Conservation (phyloP, 2,888 invertebrate species). For the Cryptocheilus praepositus region DNA sequence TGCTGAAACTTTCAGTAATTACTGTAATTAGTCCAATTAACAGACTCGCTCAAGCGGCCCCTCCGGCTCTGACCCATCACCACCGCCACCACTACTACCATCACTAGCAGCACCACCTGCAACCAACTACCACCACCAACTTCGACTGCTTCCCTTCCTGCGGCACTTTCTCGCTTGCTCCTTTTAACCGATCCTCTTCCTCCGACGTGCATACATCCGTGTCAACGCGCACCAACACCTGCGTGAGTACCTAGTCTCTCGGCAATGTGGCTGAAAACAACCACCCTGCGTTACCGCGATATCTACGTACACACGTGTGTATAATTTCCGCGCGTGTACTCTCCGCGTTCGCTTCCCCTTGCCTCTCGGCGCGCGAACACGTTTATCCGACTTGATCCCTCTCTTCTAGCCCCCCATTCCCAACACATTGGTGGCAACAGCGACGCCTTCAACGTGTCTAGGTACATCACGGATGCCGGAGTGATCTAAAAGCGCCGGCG, state of each 20-base stretch:
- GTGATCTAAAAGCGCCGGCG: no score
- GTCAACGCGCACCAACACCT: constrained; percentile 47
- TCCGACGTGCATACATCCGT: constrained; percentile 37
- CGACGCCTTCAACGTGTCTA: neutral
- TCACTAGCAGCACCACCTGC: constrained; percentile 10
- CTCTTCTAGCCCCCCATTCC: constrained; percentile 8
- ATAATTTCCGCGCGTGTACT: neutral
- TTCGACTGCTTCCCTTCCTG: neutral
- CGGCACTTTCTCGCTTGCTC: constrained; percentile 18
- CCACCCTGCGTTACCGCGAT: constrained; percentile 45
- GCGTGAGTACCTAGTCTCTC: constrained; percentile 32
- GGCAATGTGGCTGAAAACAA: constrained; percentile 55
- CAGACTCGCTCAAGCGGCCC: constrained; percentile 72
- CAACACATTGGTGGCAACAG: constrained; percentile 5
- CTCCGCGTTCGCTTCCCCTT: constrained; percentile 14
- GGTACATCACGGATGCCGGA: no score
- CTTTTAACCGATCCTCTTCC: constrained; percentile 25
- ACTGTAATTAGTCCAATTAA: constrained; percentile 75
- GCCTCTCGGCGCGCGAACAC: constrained; percentile 1
- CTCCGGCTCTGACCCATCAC: constrained; percentile 59
- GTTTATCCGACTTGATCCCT: constrained; percentile 3
- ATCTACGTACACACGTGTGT: constrained; percentile 16
- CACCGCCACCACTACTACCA: constrained; percentile 30
- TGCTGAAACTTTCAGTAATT: constrained; percentile 75
- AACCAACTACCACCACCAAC: constrained; percentile 18